Evolutionary conservation across 2,888 invertebrate species (phyloP).

Genomic region (Drosophila differens): DNA sequence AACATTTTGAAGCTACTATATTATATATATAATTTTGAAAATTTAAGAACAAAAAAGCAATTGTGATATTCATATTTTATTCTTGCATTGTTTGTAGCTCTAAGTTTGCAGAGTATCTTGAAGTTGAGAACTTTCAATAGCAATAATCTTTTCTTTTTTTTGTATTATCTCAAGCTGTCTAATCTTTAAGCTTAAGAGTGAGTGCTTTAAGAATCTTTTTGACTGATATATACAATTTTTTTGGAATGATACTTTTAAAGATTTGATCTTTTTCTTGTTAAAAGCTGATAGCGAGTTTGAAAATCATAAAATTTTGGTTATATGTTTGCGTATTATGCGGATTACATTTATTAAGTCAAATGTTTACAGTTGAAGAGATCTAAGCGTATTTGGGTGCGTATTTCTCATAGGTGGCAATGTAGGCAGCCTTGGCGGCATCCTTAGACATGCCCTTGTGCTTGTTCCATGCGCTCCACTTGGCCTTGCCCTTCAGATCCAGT

Average conservation of each 20-base stretch:
- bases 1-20: not conserved
- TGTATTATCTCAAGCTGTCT: not conserved
- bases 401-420: constrained; percentile 89
- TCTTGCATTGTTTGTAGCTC: not conserved
- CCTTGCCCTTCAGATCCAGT: constrained; percentile 94
- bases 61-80: not conserved
- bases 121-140: not conserved
- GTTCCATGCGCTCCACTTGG: constrained; percentile 97
- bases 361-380: constrained; percentile 27
- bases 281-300: not conserved
- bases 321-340: not conserved
- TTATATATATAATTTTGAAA: not conserved
- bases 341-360: constrained; percentile 33
- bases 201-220: not conserved
- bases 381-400: constrained; percentile 87
- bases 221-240: not conserved
- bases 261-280: not conserved
- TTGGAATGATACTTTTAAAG: not conserved
- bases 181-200: constrained; percentile 16
- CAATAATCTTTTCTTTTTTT: not conserved
- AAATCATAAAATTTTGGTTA: not conserved
- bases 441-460: constrained; percentile 91
- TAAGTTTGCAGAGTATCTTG: not conserved
- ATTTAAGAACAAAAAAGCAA: no score
- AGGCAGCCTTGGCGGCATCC: constrained; percentile 93